A percentile compares a stretch with the other conserved stretches of the same genome.
These are phyloP conservation scores for Cryptoblepharus egeriae DNA, from an alignment of 2,797 vertebrate genomes.

Conservation along the genomic window DNA sequence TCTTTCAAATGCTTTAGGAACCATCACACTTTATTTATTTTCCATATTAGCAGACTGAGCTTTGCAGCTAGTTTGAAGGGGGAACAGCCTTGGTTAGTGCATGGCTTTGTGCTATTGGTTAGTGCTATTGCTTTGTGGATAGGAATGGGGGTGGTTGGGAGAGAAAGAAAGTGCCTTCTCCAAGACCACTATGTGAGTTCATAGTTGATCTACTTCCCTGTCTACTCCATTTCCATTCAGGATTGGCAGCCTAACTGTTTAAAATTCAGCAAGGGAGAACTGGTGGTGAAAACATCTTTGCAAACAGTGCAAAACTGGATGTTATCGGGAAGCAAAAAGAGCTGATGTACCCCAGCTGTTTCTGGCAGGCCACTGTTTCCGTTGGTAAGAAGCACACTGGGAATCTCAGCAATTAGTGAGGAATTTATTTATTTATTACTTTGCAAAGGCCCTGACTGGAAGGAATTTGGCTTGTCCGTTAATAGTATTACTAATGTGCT, in stretches of 20 bases:
- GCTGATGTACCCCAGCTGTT: slow-evolving; percentile 42
- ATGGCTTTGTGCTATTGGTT: too few relatives aligned
- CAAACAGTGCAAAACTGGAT: slow-evolving; percentile 46
- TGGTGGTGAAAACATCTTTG: slow-evolving; percentile 37
- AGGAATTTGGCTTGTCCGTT: slow-evolving; percentile 38
- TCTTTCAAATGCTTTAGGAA: background rate
- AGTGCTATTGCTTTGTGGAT: too few relatives aligned
- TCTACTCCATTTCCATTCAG: background rate
- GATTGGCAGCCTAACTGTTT: background rate
- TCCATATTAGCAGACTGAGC: background rate
- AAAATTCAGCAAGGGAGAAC: background rate
- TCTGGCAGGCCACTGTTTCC: slow-evolving; percentile 37
- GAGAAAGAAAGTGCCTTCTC: background rate
- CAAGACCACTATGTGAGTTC: background rate
- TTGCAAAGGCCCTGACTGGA: slow-evolving; percentile 41
- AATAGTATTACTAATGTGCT: slow-evolving; percentile 36
- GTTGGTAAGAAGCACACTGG: slow-evolving; percentile 51
- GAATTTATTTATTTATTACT: slow-evolving; percentile 48
- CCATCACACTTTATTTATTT: too few relatives aligned
- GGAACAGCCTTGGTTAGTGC: background rate
- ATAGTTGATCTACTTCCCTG: background rate
- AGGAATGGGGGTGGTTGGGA: too few relatives aligned
- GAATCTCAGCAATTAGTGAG: slow-evolving; percentile 41
- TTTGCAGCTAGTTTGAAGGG: background rate
- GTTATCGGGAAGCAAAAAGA: slow-evolving; percentile 35